Evolutionary conservation across 2,797 vertebrate genomes (phyloP), one percentile per base, ranked within the genome.

Genomic region (Ctenopoma multispine): DNA sequence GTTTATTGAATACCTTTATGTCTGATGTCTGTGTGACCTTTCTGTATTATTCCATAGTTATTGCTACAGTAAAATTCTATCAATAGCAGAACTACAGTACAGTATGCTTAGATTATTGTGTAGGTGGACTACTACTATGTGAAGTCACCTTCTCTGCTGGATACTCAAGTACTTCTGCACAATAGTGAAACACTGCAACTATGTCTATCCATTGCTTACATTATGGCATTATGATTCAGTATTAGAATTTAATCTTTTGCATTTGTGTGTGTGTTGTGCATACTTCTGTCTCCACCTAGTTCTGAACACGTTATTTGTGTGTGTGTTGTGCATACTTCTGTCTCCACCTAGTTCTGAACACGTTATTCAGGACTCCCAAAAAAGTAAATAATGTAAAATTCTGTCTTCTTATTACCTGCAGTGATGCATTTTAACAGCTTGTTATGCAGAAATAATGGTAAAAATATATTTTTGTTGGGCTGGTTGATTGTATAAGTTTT

Each of bases 51-150:
- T 54, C 36, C 21, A 15, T 55, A 50, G 72, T 71, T 55, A 61
- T 75, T 55, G 29, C 56, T 66, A 36, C 63, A 54, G 69, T 79
- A 69, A 69, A 79, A 72, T 31, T 29, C 46, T 53, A 29, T 70
- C 46, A 77, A 77, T 83, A 75, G 68, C 61, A 49, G 54, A 63
- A 66, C 40, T 76, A 66, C 43, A 18, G 17, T 41, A 41, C 4
- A 41, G 15, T 44, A 18, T 44, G 66, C 58, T 47, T 31, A 50
- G 69, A 23, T 46, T 63, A 48, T 68, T 51, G 63, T 36, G 51
- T 50, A 20, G 51, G 50, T 40, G 49, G 24, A 61, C 49, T 71
- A 9, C 58, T 69, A 75, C 70, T 79, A 61, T 75, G 72, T 75
- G 61, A 58, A 68, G 49, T 56, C 55, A 68, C 65, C 60, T 79